phyloP scores from a whole-genome alignment of 2,113 vertebrate genomes.

The Rhinolophus ferrumequinum region DNA sequence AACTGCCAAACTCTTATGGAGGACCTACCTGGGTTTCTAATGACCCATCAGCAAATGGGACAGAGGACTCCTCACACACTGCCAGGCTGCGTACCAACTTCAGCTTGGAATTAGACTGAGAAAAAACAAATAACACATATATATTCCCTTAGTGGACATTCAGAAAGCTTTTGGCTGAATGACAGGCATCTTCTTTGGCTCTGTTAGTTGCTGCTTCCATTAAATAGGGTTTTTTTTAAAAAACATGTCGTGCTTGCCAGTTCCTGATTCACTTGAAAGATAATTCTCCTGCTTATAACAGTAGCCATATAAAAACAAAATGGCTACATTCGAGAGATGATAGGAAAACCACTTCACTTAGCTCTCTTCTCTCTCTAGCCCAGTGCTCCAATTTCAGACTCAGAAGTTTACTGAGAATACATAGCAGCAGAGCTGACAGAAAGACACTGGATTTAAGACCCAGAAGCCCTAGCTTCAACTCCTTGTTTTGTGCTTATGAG shows the following conservation, averaged over 20 bases:
- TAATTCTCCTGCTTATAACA: constrained; percentile 15
- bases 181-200: not conserved
- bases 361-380: not conserved
- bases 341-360: constrained; percentile 17
- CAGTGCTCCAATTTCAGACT: not conserved
- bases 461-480: not conserved
- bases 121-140: constrained; percentile 9
- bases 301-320: constrained; percentile 28
- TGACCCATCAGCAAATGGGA: constrained; percentile 92
- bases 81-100: constrained; percentile 98
- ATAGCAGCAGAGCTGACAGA: not conserved
- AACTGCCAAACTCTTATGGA: not conserved
- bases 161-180: constrained; percentile 38
- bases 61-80: constrained; percentile 96
- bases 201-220: constrained; percentile 17
- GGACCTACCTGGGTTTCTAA: constrained; percentile 91
- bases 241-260: constrained; percentile 3
- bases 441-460: constrained; percentile 4
- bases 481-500: not conserved
- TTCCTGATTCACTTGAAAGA: constrained; percentile 46
- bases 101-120: constrained; percentile 97
- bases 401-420: constrained; percentile 20
- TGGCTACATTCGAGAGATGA: not conserved
- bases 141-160: not conserved
- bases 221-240: not conserved